Evolutionary conservation across 2,113 vertebrate genomes (phyloP).

Genomic region (Psilopogon haemacephalus): DNA sequence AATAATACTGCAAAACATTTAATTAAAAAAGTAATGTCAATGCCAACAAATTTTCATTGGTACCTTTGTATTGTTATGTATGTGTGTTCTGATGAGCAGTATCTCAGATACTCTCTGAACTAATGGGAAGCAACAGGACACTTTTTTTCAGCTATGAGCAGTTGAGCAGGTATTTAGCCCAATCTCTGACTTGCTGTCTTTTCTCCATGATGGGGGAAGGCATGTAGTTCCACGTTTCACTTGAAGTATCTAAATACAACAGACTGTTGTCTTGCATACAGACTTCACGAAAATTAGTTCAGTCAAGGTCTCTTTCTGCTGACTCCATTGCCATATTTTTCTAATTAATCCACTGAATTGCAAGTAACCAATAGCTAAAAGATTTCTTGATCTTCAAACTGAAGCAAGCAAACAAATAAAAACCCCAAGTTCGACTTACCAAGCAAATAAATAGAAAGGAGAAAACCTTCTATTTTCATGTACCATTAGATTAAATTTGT

Average conservation of each 20-base stretch:
- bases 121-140: background rate
- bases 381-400: background rate
- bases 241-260: background rate
- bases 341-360: background rate
- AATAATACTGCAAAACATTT: background rate
- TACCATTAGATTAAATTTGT: background rate
- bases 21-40: background rate
- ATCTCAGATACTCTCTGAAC: background rate
- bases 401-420: background rate
- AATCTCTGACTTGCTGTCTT: background rate
- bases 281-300: background rate
- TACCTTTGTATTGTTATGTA: background rate
- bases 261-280: too few species aligned
- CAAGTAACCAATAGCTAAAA: background rate
- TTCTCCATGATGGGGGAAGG: background rate
- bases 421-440: background rate
- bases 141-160: background rate
- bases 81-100: background rate
- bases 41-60: background rate
- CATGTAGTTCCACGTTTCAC: background rate
- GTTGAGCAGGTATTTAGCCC: background rate
- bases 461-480: background rate
- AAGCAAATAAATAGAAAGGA: background rate
- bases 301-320: background rate
- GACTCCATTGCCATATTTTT: background rate